Base-by-base conservation (phyloP, 2,888 invertebrate species). In the Arge pagana region DNA sequence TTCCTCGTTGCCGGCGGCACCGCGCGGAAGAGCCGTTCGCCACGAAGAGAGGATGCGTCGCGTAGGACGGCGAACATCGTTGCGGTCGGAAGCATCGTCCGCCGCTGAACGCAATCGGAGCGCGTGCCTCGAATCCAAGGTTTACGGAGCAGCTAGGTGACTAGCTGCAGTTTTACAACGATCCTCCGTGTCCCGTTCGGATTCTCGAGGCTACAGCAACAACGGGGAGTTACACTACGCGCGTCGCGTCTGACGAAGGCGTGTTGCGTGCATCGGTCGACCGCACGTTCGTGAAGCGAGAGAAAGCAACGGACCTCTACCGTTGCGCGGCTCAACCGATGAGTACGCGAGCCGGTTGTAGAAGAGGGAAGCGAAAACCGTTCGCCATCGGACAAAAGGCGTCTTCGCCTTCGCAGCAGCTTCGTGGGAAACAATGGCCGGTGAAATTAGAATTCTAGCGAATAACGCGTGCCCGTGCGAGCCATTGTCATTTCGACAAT, bases 371-470 rank as follows among this genome's bases (percentile, higher is more conserved):
- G 33, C 7, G 10, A 39, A 40, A 40, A 24, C n/a, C n/a, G n/a
- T n/a, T 40, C 8, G 26, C 15, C 16, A 23, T 4, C 15, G 4
- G 26, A 40, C 40, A 26, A 26, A 15, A 40, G 11, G n/a, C 15
- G 4, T 16, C 26, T n/a, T 10, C n/a, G n/a, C n/a, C n/a, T n/a
- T n/a, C n/a, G n/a, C n/a, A n/a, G n/a, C n/a, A n/a, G n/a, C n/a
- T n/a, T n/a, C 15, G 40, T 15, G 26, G 40, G 24, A 40, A 40
- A 40, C 24, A 40, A 40, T 40, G 26, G 26, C 40, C 23, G 40
- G 26, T 40, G 15, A 40, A 40, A 40, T 40, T 24, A 40, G 24
- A 26, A 40, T 40, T 26, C 40, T 40, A 26, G 26, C 40, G 26
- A 40, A 40, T 23, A 40, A 26, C 26, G 26, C 26, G 26, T 23